Evolutionary conservation across 2,888 invertebrate genomes (phyloP).

Genomic region (Blera fallax): DNA sequence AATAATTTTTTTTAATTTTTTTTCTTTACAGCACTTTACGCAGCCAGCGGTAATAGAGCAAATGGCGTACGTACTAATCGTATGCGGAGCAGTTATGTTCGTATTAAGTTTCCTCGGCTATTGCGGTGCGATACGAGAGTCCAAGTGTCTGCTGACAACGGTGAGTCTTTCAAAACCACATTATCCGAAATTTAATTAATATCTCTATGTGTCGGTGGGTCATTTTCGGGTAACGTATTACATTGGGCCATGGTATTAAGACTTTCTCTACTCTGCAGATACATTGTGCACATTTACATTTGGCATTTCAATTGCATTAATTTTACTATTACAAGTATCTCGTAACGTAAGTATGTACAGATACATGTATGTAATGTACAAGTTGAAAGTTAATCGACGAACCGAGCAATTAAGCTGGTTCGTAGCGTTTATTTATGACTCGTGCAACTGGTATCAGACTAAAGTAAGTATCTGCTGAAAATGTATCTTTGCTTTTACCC

Average conservation of each 20-base stretch:
- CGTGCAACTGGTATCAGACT: not conserved
- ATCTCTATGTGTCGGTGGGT: not conserved
- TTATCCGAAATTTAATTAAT: not conserved
- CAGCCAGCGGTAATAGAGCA: constrained; percentile 86
- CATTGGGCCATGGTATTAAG: not conserved
- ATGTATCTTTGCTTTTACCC: no score
- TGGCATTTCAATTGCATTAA: not conserved
- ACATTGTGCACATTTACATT: not conserved
- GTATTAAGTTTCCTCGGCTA: constrained; percentile 88
- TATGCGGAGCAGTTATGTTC: constrained; percentile 87
- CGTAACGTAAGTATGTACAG: no score
- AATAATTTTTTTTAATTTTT: constrained; percentile 39
- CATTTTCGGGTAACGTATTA: not conserved
- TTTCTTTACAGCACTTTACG: constrained; percentile 83
- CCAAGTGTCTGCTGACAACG: constrained; percentile 86
- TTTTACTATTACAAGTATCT: not conserved
- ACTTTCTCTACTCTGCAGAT: not conserved
- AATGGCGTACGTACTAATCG: constrained; percentile 87
- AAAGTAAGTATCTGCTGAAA: no score
- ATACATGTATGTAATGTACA: not conserved
- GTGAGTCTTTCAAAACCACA: constrained; percentile 83
- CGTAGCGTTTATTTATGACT: not conserved
- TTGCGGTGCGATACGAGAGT: constrained; percentile 87
- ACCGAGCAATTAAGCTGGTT: not conserved
- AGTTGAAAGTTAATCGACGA: not conserved